A percentile compares a stretch with the other conserved stretches of the same genome.
These are phyloP conservation scores for Lycodopsis pacificus DNA, from an alignment of 2,797 vertebrate species.

Conservation along the genomic window DNA sequence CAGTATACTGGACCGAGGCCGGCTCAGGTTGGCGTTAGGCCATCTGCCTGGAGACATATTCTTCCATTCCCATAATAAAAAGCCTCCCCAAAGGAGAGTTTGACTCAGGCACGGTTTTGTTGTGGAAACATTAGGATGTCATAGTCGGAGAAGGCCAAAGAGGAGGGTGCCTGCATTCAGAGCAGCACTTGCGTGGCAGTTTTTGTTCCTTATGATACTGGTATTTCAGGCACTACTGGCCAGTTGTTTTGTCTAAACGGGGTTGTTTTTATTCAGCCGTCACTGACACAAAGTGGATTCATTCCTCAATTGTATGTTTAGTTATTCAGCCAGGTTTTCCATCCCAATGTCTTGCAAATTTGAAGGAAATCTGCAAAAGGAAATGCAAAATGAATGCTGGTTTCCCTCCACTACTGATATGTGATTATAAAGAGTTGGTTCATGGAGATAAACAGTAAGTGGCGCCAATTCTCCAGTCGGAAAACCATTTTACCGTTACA, in stretches of 20 bases:
- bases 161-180: conserved; percentile 16
- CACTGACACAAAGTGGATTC: background rate
- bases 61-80: conserved; percentile 61
- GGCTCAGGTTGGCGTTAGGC: conserved; percentile 27
- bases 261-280: background rate
- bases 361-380: background rate
- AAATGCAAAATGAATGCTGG: background rate
- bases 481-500: no score
- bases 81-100: conserved; percentile 51
- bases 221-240: conserved; percentile 11
- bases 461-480: background rate
- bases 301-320: background rate
- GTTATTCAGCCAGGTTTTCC: background rate
- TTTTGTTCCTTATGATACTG: conserved; percentile 6
- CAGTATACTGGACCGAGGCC: conserved; percentile 7
- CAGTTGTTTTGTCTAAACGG: background rate
- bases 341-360: background rate
- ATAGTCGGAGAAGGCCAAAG: conserved; percentile 35
- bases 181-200: conserved; percentile 40
- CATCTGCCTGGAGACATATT: conserved; percentile 45
- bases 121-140: conserved; percentile 58
- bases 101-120: conserved; percentile 62
- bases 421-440: background rate
- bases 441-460: background rate
- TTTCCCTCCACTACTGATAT: background rate